Base-by-base conservation (phyloP, 2,888 invertebrate genomes). In the Drosophila algonquin region DNA sequence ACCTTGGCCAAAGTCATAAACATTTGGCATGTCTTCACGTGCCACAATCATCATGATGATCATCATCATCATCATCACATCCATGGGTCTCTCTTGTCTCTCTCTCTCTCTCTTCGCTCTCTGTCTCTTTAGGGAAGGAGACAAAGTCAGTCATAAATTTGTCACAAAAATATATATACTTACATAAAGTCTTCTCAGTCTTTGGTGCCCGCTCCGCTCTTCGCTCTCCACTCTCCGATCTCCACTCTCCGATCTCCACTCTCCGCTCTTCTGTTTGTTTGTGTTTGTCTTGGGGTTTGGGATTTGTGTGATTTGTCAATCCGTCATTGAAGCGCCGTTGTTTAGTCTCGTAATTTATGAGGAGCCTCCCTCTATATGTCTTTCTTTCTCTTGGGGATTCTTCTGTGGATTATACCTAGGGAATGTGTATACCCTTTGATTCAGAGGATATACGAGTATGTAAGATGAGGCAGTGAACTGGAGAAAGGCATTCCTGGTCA, bases 281-380 rank as follows among this genome's bases (percentile, higher is more conserved):
- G 50, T 55, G 12, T 56, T 45, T 69, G 32, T 53, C 51, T 14
- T 7, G 45, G 16, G 32, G 16, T 10, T 32, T 10, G 40, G 40
- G 40, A 40, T 46, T 18, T 71, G 58, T 59, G 56, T 64, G 75
- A 83, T 89, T 84, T 84, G 83, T 84, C 83, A 84, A 89, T 84
- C 89, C 87, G 89, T 89, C 83, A 83, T 76, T 87, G 82, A 72
- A 82, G 82, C 82, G 82, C 82, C 89, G 81, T 86, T 82, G 68
- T 73, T 89, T 69, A 68, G 48, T 63, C 24, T 21, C 10, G 56
- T 63, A 75, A 83, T 83, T 89, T 77, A 83, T 81, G 84, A 56
- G 65, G 63, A 77, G 56, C 21, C 57, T 44, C 35, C 16, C 58
- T 30, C 18, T 10, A 18, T 24, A 2, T 27, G 44, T n/a, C 16